Base-by-base conservation (phyloP, 2,888 invertebrate genomes). In the Steromphala cineraria region DNA sequence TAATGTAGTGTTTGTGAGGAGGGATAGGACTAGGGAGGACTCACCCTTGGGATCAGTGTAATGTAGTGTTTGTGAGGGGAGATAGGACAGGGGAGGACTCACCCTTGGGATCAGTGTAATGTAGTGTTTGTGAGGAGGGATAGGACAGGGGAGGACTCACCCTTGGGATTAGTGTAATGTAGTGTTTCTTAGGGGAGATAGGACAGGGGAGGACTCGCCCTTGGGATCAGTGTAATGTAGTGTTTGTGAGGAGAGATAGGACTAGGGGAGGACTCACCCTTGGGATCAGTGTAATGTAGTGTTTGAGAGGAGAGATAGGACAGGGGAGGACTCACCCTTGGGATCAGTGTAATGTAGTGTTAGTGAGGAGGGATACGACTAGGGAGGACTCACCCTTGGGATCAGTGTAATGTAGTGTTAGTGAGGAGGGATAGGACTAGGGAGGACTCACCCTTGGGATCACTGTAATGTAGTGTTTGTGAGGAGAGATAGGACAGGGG, bases 21-120 rank as follows among this genome's bases (percentile, higher is more conserved):
- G 4, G 7, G 36, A 36, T 7, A 36, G 36, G 7, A 13, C 10
- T 1, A 13, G 13, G 46, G 10, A 46, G 17, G 19, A 56, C 84
- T 82, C 85, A 91, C 88, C 86, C 87, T 88, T 81, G 90, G 88
- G 82, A 86, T 88, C 53, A 87, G 83, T 55, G 90, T 83, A 13
- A 10, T 13, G 46, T 5, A 10, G 10, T 46, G 46, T 2, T 36
- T 7, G n/a, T n/a, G n/a, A 36, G n/a, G 7, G 7, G 4, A 36
- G 36, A 36, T 7, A 36, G 36, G 7, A 13, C 10, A 10, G 46
- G 13, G 46, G 10, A 46, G 17, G 19, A 56, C 84, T 82, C 85
- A 91, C 88, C 86, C 87, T 88, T 81, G 90, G 88, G 82, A 86
- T 88, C 53, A 87, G 83, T 55, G 90, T 83, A 13, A 10, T 13